A percentile compares a stretch with the other conserved stretches of the same genome.
Evolutionary conservation across 2,888 invertebrate species (phyloP).

Genomic region (Schizaphis graminum): DNA sequence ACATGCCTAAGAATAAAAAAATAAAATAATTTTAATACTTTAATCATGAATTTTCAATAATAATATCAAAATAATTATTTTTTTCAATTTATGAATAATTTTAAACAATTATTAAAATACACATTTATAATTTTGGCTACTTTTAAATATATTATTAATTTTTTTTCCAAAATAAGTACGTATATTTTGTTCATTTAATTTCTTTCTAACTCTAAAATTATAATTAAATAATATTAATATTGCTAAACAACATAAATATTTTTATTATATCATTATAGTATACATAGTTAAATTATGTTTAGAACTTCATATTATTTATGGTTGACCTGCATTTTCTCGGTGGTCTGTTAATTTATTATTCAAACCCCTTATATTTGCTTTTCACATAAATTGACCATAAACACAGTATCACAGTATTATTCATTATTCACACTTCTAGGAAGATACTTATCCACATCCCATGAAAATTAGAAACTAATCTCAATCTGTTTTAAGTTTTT

Average conservation of each 20-base stretch:
- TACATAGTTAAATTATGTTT: not conserved
- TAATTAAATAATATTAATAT: not conserved
- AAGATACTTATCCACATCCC: not conserved
- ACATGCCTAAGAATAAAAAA: not conserved
- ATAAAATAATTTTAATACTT: not conserved
- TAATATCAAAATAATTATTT: not conserved
- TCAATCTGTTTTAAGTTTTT: not conserved
- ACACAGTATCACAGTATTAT: not conserved
- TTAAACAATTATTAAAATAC: not conserved
- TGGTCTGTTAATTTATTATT: constrained; percentile 23
- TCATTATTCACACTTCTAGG: not conserved
- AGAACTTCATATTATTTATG: constrained; percentile 1
- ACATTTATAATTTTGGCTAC: not conserved
- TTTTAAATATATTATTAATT: not conserved
- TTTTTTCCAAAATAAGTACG: not conserved
- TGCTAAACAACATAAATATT: not conserved
- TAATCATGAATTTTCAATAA: not conserved
- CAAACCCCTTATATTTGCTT: constrained; percentile 30
- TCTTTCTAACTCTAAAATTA: not conserved
- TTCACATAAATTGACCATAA: constrained; percentile 33
- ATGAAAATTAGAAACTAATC: not conserved
- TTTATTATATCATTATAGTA: not conserved
- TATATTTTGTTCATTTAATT: no score
- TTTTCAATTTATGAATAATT: not conserved
- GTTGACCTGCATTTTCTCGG: constrained; percentile 12